Evolutionary conservation across 2,797 vertebrate species (phyloP), one percentile per base, ranked within the genome.

Genomic region (Euthynnus affinis): DNA sequence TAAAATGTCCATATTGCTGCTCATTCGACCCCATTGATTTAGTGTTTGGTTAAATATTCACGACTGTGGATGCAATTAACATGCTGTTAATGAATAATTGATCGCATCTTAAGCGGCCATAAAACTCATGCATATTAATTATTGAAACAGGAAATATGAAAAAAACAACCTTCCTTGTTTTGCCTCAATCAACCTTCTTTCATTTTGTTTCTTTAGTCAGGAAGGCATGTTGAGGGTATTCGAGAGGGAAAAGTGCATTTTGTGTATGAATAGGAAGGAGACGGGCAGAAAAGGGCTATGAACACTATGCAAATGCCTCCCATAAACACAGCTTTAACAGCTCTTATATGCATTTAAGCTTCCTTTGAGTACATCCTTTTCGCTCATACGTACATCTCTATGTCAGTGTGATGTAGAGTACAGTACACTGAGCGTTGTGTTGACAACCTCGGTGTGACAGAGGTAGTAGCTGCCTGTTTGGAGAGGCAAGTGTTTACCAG

Each of bases 11-110:
- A 92, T 91, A 93, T 91, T 93, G 91, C 91, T 92, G 88, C 91
- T 93, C 90, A 91, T 93, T 93, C 90, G 89, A 93, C 92, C 93
- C 85, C 93, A 94, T 92, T 94, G 93, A 94, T 94, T 94, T 93
- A 93, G 90, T 80, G 91, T 93, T 93, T 93, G 92, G 92, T 94
- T 94, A 94, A 94, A 94, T 94, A 94, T 94, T 93, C 93, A 94
- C 85, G 91, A 93, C 91, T 94, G 93, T 94, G 91, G 93, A 94
- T 93, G 93, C 93, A 94, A 94, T 94, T 94, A 94, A 94, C 93
- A 94, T 93, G 92, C 92, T 93, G 93, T 94, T 94, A 94, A 94
- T 94, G 92, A 94, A 94, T 94, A 94, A 94, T 94, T 94, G 93
- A 94, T 94, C 85, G 85, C 91, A 92, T 94, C 93, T 94, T 94